A percentile compares a stretch with the other conserved stretches of the same genome.
These are phyloP conservation scores for Neotoxoptera formosana DNA, from an alignment of 1,140 invertebrate species.

Conservation along the genomic window DNA sequence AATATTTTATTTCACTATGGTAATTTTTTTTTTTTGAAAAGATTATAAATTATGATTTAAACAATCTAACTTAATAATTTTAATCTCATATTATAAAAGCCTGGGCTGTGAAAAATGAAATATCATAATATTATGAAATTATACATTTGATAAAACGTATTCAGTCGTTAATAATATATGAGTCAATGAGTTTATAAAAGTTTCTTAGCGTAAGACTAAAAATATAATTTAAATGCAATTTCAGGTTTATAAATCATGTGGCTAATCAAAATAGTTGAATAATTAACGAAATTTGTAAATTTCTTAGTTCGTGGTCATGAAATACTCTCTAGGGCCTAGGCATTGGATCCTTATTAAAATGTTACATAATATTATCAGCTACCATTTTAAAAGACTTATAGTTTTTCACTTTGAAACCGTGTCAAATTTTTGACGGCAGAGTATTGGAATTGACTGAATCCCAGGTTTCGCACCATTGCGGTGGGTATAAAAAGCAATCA, in stretches of 20 bases:
- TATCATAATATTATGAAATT: background rate
- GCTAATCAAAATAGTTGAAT: background rate
- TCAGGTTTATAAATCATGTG: background rate
- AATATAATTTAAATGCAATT: background rate
- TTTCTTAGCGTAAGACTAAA: background rate
- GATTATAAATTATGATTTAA: conserved; percentile 17
- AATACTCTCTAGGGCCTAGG: background rate
- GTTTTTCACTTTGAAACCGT: no score
- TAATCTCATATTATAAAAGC: background rate
- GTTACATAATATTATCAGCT: no score
- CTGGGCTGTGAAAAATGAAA: background rate
- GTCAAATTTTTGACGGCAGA: no score
- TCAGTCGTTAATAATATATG: background rate
- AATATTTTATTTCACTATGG: conserved; percentile 3
- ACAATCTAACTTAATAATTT: background rate
- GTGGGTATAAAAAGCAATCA: no score
- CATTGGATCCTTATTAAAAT: no score
- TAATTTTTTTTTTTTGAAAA: background rate
- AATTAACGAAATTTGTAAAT: background rate
- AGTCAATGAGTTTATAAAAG: background rate
- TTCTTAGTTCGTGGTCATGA: background rate
- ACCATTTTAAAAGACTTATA: no score
- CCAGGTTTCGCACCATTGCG: no score
- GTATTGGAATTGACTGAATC: no score
- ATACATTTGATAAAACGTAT: background rate